Base-by-base conservation (phyloP, 2,888 invertebrate species). In the Eupithecia dodoneata region DNA sequence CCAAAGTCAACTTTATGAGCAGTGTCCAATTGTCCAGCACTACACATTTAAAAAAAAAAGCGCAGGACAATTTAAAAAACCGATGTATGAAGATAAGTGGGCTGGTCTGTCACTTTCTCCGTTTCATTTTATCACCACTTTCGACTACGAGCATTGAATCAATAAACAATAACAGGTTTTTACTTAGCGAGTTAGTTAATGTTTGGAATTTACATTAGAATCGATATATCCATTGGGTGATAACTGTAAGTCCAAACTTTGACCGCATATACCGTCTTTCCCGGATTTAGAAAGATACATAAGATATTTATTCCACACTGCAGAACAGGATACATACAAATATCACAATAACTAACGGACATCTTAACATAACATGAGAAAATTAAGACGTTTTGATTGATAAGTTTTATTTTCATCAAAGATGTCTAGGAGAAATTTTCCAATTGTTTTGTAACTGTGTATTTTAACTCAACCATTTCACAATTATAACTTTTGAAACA, bases 91-190 rank as follows among this genome's bases (percentile, higher is more conserved):
- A 69, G 67, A 69, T 69, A 69, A 69, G 67, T 69, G 45, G 67
- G 44, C 67, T 15, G 15, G 44, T 69, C 41, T 12, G 18, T 52
- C 47, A 80, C 82, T 82, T 81, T 82, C 81, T 74, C 80, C 71
- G 74, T 73, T 78, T n/a, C 42, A 75, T 78, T 73, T 79, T 76
- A 78, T 70, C 59, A 76, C 76, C 74, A 80, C 82, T 82, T 82
- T 82, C 82, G 74, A 77, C 65, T 69, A 77, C 81, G 82, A 76
- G 79, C 10, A 44, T 72, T 73, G 71, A 75, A 78, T 78, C 71
- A 66, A 75, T 75, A 78, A 75, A 59, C 63, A 75, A 55, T 30
- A 72, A 63, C 63, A 63, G 63, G 63, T 63, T 63, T 59, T 30
- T 63, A 63, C 71, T 41, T 18, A 18, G 66, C 75, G 69, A 18